Evolutionary conservation across 2,888 invertebrate species (phyloP).

Genomic region (Xiphydria camelus): DNA sequence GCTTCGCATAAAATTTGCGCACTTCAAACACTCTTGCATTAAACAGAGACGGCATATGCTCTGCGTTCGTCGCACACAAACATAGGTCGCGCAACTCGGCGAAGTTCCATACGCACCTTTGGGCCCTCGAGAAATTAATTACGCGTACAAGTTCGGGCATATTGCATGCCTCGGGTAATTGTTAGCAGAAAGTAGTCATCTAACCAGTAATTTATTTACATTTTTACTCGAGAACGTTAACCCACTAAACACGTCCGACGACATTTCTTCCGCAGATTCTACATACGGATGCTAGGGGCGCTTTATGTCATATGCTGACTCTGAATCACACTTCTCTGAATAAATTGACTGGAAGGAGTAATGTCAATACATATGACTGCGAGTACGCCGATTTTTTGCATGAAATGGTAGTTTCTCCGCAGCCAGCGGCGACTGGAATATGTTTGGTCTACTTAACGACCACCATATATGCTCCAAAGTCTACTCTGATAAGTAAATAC

Average conservation of each 20-base stretch:
- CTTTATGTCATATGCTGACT: too few relatives aligned
- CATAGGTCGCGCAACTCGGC: not conserved
- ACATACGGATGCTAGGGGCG: slow-evolving; percentile 3
- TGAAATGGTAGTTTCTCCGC: not conserved
- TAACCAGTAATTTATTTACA: slow-evolving; percentile 47
- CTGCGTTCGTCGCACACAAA: not conserved
- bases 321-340: too few relatives aligned
- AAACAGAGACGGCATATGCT: not conserved
- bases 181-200: slow-evolving; percentile 41
- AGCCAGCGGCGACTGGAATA: not conserved
- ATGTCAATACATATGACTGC: not conserved
- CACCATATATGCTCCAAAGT: not conserved
- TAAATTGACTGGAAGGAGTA: too few relatives aligned
- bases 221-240: slow-evolving; percentile 33
- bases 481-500: not conserved
- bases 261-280: slow-evolving; percentile 43
- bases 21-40: slow-evolving; percentile 9
- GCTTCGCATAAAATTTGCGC: slow-evolving; percentile 13
- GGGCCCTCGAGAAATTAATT: slow-evolving; percentile 33
- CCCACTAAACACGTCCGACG: slow-evolving; percentile 32
- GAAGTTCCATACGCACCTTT: slow-evolving; percentile 40
- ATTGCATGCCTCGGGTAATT: slow-evolving; percentile 31
- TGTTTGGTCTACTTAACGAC: not conserved
- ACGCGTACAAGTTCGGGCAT: slow-evolving; percentile 37
- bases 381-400: not conserved